These are phyloP conservation scores for Eclectus roratus DNA, from an alignment of 2,113 vertebrate genomes.

Conservation along the genomic window DNA sequence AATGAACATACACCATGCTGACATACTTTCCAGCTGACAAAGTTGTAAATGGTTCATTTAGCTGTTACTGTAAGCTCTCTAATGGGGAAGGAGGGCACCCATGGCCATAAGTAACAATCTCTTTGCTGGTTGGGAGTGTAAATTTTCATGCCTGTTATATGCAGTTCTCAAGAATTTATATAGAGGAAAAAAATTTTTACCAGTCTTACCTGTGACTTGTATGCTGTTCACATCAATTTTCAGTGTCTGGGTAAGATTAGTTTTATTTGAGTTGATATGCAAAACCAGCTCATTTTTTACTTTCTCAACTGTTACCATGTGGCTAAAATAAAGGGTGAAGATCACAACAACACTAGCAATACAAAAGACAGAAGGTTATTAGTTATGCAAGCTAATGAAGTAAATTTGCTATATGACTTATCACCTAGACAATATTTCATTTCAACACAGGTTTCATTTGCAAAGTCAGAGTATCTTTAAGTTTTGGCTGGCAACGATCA, in stretches of 20 bases:
- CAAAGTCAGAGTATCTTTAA: not conserved
- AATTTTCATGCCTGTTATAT: not conserved
- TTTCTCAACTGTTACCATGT: conserved; percentile 43
- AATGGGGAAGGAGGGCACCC: not conserved
- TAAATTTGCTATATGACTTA: not conserved
- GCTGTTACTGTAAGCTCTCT: not conserved
- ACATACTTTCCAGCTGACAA: not conserved
- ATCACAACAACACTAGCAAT: conserved; percentile 64
- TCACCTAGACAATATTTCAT: not conserved
- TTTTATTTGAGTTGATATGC: conserved; percentile 57
- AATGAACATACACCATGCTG: not conserved
- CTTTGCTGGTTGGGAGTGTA: not conserved
- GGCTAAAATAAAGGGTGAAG: conserved; percentile 70
- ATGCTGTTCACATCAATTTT: conserved; percentile 75
- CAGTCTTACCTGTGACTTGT: conserved; percentile 72
- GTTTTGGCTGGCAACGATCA: not conserved
- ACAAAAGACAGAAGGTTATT: not conserved
- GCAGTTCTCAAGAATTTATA: conserved; percentile 25
- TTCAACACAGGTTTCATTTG: not conserved
- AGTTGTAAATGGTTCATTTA: not conserved
- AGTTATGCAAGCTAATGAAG: not conserved
- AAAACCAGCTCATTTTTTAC: conserved; percentile 67
- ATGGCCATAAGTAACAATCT: not conserved
- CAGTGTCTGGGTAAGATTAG: conserved; percentile 47
- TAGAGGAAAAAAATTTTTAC: not conserved